A percentile compares a stretch with the other conserved stretches of the same genome.
These are phyloP conservation scores for Ranitomeya variabilis DNA, from an alignment of 2,113 vertebrate genomes.

Conservation along the genomic window DNA sequence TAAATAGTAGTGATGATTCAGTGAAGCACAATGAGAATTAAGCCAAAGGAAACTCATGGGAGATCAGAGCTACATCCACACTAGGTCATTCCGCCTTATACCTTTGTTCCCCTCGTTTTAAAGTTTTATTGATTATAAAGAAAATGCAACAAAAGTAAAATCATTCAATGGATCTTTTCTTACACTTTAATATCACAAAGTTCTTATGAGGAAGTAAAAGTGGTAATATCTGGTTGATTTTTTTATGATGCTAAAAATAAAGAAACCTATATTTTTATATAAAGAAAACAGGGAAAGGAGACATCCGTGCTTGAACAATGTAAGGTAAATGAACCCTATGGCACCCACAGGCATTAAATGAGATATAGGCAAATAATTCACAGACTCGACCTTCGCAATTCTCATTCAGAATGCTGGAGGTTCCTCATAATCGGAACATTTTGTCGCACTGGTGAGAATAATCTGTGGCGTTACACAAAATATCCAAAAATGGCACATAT, in stretches of 20 bases:
- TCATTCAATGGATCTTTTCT: too few relatives aligned
- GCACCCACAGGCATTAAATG: not conserved
- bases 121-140: not conserved
- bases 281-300: not conserved
- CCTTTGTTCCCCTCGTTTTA: not conserved
- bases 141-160: not conserved
- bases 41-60: not conserved
- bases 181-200: too few relatives aligned
- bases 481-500: not conserved
- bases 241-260: not conserved
- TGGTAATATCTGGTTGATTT: too few relatives aligned
- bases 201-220: too few relatives aligned
- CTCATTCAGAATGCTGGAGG: not conserved
- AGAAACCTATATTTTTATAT: not conserved
- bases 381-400: not conserved
- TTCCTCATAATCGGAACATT: not conserved
- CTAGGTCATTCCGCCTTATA: not conserved
- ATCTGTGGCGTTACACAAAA: not conserved
- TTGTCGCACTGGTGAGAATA: not conserved
- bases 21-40: not conserved
- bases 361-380: not conserved
- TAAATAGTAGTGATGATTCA: constrained; percentile 4
- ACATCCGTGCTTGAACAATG: not conserved
- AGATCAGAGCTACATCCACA: not conserved
- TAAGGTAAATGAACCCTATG: not conserved